Evolutionary conservation across 2,113 vertebrate genomes (phyloP).

Genomic region (Bos javanicus): DNA sequence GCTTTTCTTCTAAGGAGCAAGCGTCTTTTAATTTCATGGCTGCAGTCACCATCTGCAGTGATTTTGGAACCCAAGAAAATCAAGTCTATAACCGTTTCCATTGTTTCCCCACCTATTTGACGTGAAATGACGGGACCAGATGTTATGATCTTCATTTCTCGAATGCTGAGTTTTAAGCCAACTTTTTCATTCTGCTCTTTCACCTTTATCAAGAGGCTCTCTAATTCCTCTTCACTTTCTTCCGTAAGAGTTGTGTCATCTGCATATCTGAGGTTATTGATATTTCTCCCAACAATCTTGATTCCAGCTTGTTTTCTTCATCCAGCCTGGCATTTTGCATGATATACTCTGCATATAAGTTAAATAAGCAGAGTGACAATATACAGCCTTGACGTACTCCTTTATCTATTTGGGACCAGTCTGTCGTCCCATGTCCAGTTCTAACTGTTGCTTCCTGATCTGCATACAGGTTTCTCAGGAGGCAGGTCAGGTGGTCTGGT

Average conservation of each 20-base stretch:
- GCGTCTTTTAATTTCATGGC: not conserved
- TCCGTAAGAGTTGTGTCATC: not conserved
- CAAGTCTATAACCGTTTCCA: not conserved
- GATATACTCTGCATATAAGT: not conserved
- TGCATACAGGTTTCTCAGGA: not conserved
- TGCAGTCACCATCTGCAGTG: not conserved
- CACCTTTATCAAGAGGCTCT: not conserved
- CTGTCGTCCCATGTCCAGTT: not conserved
- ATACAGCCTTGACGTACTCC: not conserved
- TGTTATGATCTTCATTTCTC: not conserved
- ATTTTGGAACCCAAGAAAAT: not conserved
- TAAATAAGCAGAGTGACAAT: not conserved
- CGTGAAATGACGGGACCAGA: not conserved
- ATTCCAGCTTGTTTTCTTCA: not conserved
- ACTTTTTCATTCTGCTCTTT: not conserved
- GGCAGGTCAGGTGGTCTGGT: not conserved
- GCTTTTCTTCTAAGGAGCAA: not conserved
- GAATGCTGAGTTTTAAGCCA: not conserved
- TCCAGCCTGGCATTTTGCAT: not conserved
- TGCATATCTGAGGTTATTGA: not conserved
- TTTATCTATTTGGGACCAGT: not conserved
- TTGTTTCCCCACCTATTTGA: not conserved
- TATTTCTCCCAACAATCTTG: not conserved
- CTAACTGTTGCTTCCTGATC: not conserved
- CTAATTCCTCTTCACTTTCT: not conserved